These are phyloP conservation scores for Hemiscyllium ocellatum DNA, from an alignment of 2,113 vertebrate species.

Conservation along the genomic window DNA sequence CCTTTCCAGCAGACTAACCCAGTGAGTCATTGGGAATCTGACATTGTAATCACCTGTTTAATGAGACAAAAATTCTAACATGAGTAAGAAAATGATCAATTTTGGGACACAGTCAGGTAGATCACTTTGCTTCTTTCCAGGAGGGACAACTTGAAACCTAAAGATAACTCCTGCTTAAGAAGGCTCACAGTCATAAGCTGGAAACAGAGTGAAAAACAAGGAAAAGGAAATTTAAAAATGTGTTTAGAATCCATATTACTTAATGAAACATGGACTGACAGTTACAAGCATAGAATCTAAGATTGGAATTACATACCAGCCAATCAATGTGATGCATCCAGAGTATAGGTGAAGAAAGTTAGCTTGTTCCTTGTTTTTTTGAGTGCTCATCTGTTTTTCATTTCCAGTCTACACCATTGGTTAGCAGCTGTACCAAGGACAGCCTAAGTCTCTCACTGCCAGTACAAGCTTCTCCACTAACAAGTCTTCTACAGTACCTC, in stretches of 20 bases:
- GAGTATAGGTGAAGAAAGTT: too few relatives aligned
- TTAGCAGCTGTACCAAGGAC: too few relatives aligned
- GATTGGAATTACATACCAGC: not conserved
- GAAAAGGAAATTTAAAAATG: not conserved
- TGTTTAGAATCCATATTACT: not conserved
- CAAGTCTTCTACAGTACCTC: too few relatives aligned
- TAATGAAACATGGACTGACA: not conserved
- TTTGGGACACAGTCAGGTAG: not conserved
- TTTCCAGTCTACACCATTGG: too few relatives aligned
- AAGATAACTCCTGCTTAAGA: not conserved
- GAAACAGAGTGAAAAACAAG: not conserved
- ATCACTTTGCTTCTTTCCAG: not conserved
- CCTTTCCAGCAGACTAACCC: too few relatives aligned
- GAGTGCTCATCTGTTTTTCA: too few relatives aligned
- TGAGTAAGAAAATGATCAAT: not conserved
- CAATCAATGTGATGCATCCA: not conserved
- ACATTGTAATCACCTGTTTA: not conserved
- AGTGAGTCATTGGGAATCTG: too few relatives aligned
- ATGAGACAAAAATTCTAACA: not conserved
- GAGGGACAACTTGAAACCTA: not conserved
- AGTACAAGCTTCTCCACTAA: too few relatives aligned
- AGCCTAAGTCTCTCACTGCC: too few relatives aligned
- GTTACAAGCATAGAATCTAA: not conserved
- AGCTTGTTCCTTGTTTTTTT: too few relatives aligned
- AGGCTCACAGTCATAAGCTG: not conserved